These are phyloP conservation scores for Drosophila kambysellisi DNA, from an alignment of 2,888 invertebrate genomes.

Conservation along the genomic window DNA sequence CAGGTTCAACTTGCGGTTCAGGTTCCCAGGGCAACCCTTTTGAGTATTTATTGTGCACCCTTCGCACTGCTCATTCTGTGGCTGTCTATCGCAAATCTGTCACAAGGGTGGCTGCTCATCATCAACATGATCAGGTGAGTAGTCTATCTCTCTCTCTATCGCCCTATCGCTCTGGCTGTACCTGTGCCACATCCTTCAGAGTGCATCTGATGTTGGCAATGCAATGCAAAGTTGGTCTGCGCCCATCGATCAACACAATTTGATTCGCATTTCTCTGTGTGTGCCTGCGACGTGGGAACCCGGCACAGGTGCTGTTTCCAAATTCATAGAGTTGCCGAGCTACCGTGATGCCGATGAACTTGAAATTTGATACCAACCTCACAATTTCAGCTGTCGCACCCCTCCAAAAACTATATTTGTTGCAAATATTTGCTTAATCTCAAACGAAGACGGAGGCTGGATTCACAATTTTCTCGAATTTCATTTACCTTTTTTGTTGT, in stretches of 20 bases:
- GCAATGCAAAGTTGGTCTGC: conserved; percentile 42
- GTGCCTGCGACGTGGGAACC: conserved; percentile 64
- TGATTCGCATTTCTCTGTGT: conserved; percentile 66
- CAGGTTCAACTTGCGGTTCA: conserved; percentile 5
- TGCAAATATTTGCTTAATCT: conserved; percentile 69
- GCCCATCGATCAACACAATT: conserved; percentile 72
- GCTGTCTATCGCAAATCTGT: conserved; percentile 64
- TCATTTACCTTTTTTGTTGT: conserved; percentile 5
- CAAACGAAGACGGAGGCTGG: neutral
- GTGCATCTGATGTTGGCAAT: conserved; percentile 17
- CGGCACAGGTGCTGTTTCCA: conserved; percentile 73
- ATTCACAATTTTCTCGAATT: conserved; percentile 50
- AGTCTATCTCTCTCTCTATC: conserved; percentile 1
- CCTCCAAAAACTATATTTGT: conserved; percentile 42
- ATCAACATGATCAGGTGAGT: conserved; percentile 10
- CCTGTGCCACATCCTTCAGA: conserved; percentile 22
- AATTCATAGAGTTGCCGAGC: conserved; percentile 9
- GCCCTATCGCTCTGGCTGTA: neutral
- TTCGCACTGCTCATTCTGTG: conserved; percentile 25
- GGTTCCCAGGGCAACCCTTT: conserved; percentile 54
- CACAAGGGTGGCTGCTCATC: conserved; percentile 26
- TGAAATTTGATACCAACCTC: conserved; percentile 62
- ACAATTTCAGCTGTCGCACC: conserved; percentile 32
- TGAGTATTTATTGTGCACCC: conserved; percentile 40
- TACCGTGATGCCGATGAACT: conserved; percentile 6